Evolutionary conservation across 1,140 invertebrate genomes (phyloP), one percentile per base, ranked within the genome.

Genomic region (Atopsyche davidsoni): DNA sequence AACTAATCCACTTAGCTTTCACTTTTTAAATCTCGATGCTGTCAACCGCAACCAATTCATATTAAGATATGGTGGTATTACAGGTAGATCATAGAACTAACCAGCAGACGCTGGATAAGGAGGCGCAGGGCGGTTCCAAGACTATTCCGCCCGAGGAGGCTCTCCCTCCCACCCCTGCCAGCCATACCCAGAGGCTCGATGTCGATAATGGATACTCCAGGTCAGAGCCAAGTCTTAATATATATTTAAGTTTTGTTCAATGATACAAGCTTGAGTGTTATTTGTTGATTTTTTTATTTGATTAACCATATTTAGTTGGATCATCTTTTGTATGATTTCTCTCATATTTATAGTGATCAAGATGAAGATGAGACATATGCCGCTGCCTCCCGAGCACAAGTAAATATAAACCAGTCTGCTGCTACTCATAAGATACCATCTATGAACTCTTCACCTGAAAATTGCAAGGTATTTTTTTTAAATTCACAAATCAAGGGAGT

Each of bases 161-260:
- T 9, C 23, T 9, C 11, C 16, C 32, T 9, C 11, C 24, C 40
- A 24, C 13, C 7, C 23, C 6, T 16, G 21, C 28, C n/a, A 32
- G 3, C 16, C 46, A 40, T 21, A 43, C 46, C 25, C 35, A 50
- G 11, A 50, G 51, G 25, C 43, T 48, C 1, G 56, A 58, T 17
- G 48, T 50, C 10, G 56, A 58, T 39, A 58, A 54, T 44, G 56
- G 51, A 24, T 58, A 58, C 38, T 58, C 56, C 17, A 58, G 56
- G 51, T 58, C 38, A 24, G 10, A 34, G 42, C n/a, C 31, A 32
- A 32, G 31, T 32, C n/a, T 40, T 40, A 13, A 7, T 2, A 32
- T 36, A 10, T 36, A 16, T 16, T 36, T 36, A 9, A 9, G 6
- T 36, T 10, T 4, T 36, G 6, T 10, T 16, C 6, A 9, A 10